These are phyloP conservation scores for Cheumatopsyche charites DNA, from an alignment of 1,140 invertebrate species.

Conservation along the genomic window DNA sequence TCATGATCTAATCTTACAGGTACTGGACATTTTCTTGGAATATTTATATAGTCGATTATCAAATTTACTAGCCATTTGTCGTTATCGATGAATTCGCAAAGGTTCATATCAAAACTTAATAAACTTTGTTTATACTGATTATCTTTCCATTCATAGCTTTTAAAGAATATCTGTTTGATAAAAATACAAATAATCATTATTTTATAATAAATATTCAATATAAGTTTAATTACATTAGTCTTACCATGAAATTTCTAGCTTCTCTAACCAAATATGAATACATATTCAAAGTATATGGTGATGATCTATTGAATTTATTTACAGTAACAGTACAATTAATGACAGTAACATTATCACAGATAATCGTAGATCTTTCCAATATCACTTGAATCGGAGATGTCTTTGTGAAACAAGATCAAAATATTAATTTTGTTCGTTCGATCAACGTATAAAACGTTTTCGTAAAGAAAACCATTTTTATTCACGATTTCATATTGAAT, in stretches of 20 bases:
- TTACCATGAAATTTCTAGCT: background rate
- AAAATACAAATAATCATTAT: background rate
- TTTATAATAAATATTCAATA: background rate
- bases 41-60: background rate
- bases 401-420: background rate
- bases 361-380: background rate
- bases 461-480: no score
- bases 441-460: background rate
- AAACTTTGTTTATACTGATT: conserved; percentile 28
- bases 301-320: conserved; percentile 9
- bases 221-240: background rate
- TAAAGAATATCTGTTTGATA: background rate
- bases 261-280: background rate
- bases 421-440: background rate
- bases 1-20: no score
- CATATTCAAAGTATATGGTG: background rate
- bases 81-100: background rate
- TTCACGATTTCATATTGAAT: no score
- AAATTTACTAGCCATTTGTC: background rate
- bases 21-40: conserved; percentile 13
- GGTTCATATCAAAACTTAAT: background rate
- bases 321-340: background rate
- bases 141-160: conserved; percentile 24
- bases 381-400: background rate
- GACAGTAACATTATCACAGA: background rate